Evolutionary conservation across 2,113 vertebrate species (phyloP), one percentile per base, ranked within the genome.

Genomic region (Progne subis): DNA sequence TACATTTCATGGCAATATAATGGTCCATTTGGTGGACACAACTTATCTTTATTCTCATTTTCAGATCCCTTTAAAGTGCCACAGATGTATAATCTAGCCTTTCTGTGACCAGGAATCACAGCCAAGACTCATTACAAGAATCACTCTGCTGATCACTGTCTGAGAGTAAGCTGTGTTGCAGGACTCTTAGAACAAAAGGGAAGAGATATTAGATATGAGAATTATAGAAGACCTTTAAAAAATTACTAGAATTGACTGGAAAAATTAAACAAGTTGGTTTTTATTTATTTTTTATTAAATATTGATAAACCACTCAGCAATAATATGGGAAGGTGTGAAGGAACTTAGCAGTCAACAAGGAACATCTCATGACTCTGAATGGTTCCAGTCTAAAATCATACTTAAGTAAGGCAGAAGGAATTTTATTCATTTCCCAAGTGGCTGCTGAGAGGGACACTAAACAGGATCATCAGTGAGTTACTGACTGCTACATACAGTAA

Each of bases 1-100:
- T 44, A 60, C 11, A 31, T 64, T 82, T 90, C 63, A 94, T 80
- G 31, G 47, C 9, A 63, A 71, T 77, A 50, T 82, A 85, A 90
- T 85, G 43, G 82, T 50, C 47, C 53, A 80, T 82, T 94, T 90
- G 32, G n/a, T 95, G 59, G 39, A 41, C 46, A 67, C 7, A 61
- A 55, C n/a, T 91, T 92, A 31, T 61, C 20, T 80, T 88, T 72
- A 82, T 89, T 91, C 50, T 86, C 55, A 85, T 91, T 93, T 89
- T 91, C 61, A 82, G 10, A 55, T 15, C 50, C 37, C 39, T 84
- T 87, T 91, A 72, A 82, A 72, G 29, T 53, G 67, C 39, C 78
- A 82, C 84, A 85, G 53, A 64, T 87, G 59, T 80, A 69, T 70
- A 82, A 91, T 94, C 41, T 65, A 69, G 37, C 28, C 20, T 77